Evolutionary conservation across 2,113 vertebrate species (phyloP).

Genomic region (Podilymbus podiceps): DNA sequence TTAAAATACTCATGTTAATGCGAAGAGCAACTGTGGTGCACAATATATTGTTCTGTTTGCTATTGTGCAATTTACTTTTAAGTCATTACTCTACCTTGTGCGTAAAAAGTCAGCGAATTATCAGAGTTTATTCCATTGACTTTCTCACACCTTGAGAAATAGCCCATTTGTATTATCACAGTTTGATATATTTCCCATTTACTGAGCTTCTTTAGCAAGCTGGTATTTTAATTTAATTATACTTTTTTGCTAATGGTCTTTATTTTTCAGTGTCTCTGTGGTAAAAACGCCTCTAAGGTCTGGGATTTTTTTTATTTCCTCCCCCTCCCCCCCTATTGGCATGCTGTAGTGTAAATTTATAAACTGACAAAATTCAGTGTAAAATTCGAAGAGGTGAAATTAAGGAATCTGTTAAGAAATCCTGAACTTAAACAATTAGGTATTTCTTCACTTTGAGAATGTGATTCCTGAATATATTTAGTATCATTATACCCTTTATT

Average conservation of each 20-base stretch:
- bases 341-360: conserved; percentile 78
- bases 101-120: conserved; percentile 71
- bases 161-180: conserved; percentile 80
- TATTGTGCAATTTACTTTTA: conserved; percentile 56
- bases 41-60: background rate
- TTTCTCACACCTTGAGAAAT: conserved; percentile 81
- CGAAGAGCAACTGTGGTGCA: background rate
- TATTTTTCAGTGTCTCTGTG: conserved; percentile 84
- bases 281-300: conserved; percentile 69
- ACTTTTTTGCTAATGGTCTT: conserved; percentile 85
- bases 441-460: conserved; percentile 47
- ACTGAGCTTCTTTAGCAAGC: conserved; percentile 73
- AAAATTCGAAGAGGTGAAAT: conserved; percentile 68
- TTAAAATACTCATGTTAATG: background rate
- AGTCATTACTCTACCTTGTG: conserved; percentile 42
- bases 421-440: background rate
- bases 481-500: background rate
- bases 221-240: conserved; percentile 88
- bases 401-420: conserved; percentile 65
- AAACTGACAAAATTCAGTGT: conserved; percentile 82
- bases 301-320: conserved; percentile 31
- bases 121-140: conserved; percentile 76
- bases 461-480: conserved; percentile 22
- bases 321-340: background rate
- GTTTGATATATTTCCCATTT: conserved; percentile 84